Percentiles rank a stretch among this genome's conserved stretches.
Conservation (phyloP, 2,888 invertebrate genomes). For the Tachina fera region DNA sequence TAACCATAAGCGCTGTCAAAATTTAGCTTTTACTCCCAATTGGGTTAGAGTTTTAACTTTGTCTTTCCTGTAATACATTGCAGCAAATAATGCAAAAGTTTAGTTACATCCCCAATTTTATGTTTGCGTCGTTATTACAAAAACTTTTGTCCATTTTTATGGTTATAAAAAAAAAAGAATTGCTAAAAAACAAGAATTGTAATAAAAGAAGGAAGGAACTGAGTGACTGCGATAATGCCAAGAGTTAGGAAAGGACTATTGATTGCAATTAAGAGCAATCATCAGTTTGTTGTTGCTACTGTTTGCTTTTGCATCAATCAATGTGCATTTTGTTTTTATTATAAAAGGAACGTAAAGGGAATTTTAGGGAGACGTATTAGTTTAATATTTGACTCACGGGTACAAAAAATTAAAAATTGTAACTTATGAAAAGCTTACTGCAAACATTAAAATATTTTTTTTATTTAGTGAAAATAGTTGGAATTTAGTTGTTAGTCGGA, state of each 20-base stretch:
- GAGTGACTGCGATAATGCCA: constrained; percentile 25
- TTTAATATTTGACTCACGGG: not conserved
- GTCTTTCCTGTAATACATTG: not conserved
- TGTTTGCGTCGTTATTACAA: too few species aligned
- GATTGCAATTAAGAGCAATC: constrained; percentile 58
- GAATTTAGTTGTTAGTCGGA: too few species aligned
- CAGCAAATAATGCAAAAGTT: not conserved
- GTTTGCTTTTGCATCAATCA: constrained; percentile 11
- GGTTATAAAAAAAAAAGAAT: not conserved
- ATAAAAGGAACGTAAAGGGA: not conserved
- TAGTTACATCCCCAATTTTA: not conserved
- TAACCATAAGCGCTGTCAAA: too few species aligned
- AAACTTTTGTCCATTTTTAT: not conserved
- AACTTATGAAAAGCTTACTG: too few species aligned
- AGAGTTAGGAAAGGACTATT: constrained; percentile 40
- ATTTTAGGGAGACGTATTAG: constrained; percentile 5
- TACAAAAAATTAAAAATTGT: too few species aligned
- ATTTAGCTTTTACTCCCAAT: too few species aligned
- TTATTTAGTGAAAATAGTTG: too few species aligned
- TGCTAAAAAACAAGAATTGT: constrained; percentile 4
- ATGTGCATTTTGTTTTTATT: constrained; percentile 1
- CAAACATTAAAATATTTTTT: too few species aligned
- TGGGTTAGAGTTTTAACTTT: too few species aligned
- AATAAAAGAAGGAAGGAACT: constrained; percentile 51
- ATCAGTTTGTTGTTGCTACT: constrained; percentile 39